Base-by-base conservation (phyloP, 2,888 invertebrate genomes). In the Argynnis bischoffii region DNA sequence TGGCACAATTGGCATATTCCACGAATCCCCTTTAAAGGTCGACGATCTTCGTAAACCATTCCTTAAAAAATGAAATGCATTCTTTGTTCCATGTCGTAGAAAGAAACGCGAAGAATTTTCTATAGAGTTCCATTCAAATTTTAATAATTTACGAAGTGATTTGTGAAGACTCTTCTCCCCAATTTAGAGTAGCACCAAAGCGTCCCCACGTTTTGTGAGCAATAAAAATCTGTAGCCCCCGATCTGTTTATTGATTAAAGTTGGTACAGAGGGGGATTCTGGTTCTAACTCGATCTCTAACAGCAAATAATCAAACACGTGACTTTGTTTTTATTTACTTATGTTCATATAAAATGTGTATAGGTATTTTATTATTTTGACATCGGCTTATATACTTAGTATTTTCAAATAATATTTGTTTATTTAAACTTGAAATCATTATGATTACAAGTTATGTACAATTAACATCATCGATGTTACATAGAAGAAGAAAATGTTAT, bases 191-290 rank as follows among this genome's bases (percentile, higher is more conserved):
- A 41, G 15, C 65, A 14, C 56, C 18, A 56, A 60, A 65, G 63
- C 66, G 66, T 64, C 68, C 55, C 68, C 47, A 48, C 57, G 41
- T 50, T 47, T 18, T 53, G 50, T n/a, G 54, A 50, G 21, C 57
- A 59, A 57, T 70, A 55, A 66, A n/a, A 66, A 66, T 70, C 70
- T 68, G 68, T 68, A 55, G 55, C 70, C 67, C 70, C 60, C 61
- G 26, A 47, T 50, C 41, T 56, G 59, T 63, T 64, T 71, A 71
- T 71, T 66, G 71, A 71, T 71, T 66, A 46, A 50, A 47, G 31
- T 59, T 35, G 64, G 63, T 63, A 53, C 65, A 47, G 70, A 70
- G 70, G 67, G 70, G 61, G 21, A 60, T 55, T 47, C 54, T 56
- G 55, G 47, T 18, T 56, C 15, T 55, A 55, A 55, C 61, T 48